Evolutionary conservation across 2,888 invertebrate genomes (phyloP).

Genomic region (Cryptocephalus moraei): DNA sequence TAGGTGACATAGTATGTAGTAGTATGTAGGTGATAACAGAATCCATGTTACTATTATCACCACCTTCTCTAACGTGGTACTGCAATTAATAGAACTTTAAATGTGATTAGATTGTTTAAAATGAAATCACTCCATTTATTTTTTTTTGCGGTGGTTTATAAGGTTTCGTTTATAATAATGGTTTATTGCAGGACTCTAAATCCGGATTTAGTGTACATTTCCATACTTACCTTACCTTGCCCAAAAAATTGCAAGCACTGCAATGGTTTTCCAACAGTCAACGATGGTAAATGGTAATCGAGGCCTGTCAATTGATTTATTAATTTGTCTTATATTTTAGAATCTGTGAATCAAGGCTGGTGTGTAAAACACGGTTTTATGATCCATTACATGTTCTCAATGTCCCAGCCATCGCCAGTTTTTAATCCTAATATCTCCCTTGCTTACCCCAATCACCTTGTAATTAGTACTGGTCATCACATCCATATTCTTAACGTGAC

Average conservation of each 20-base stretch:
- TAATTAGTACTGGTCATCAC: slow-evolving; percentile 38
- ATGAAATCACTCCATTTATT: no score
- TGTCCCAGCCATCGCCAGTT: slow-evolving; percentile 65
- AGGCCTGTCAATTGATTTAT: neutral
- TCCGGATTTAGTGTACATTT: slow-evolving; percentile 49
- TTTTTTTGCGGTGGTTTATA: no score
- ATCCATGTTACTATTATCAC: neutral
- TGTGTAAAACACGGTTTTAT: slow-evolving; percentile 86
- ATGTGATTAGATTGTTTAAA: no score
- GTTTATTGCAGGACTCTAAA: slow-evolving; percentile 27
- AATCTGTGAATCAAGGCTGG: slow-evolving; percentile 31
- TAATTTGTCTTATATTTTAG: slow-evolving; percentile 9
- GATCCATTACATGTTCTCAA: slow-evolving; percentile 84
- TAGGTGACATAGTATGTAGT: no score
- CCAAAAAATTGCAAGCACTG: slow-evolving; percentile 50
- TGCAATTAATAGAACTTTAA: no score
- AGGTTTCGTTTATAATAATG: no score
- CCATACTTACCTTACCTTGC: slow-evolving; percentile 57
- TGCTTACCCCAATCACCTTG: slow-evolving; percentile 36
- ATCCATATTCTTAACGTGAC: slow-evolving; percentile 36
- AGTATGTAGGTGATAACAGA: no score
- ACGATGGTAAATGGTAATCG: slow-evolving; percentile 25
- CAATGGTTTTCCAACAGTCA: slow-evolving; percentile 17
- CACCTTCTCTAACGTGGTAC: no score
- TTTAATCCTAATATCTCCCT: slow-evolving; percentile 36